phyloP scores from a whole-genome alignment of 2,113 vertebrate species.

The Aramus guarauna region DNA sequence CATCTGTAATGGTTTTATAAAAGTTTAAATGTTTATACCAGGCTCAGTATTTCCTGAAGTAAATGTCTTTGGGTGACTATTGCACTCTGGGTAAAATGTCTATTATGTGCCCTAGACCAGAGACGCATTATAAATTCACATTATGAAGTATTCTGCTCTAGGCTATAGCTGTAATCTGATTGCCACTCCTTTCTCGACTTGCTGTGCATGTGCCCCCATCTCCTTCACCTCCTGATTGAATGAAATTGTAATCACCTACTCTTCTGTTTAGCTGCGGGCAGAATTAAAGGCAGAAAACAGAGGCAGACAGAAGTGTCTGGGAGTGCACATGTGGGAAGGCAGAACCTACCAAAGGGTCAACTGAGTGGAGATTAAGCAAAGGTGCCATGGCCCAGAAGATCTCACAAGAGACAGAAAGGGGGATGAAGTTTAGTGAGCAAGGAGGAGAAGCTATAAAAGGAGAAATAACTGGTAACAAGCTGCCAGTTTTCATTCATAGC shows the following conservation, averaged over 20 bases:
- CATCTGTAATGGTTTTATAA: constrained; percentile 26
- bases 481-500: not conserved
- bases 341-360: not conserved
- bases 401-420: not conserved
- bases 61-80: constrained; percentile 10
- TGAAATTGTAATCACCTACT: constrained; percentile 30
- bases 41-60: not conserved
- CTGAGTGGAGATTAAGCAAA: not conserved
- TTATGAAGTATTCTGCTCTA: not conserved
- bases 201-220: constrained; percentile 8
- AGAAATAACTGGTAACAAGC: not conserved
- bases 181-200: constrained; percentile 25
- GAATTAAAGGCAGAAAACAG: constrained; percentile 32
- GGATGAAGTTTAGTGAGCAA: not conserved
- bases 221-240: constrained; percentile 31
- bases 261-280: constrained; percentile 15
- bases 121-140: constrained; percentile 31
- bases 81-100: constrained; percentile 4
- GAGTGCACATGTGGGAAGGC: not conserved
- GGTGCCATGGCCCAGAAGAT: not conserved
- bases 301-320: not conserved
- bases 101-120: not conserved
- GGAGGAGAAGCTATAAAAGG: not conserved
- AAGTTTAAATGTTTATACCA: constrained; percentile 41
- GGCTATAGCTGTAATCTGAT: constrained; percentile 46